Evolutionary conservation across 1,140 invertebrate species (phyloP), one percentile per base, ranked within the genome.

Genomic region (Drosophila ambigua): DNA sequence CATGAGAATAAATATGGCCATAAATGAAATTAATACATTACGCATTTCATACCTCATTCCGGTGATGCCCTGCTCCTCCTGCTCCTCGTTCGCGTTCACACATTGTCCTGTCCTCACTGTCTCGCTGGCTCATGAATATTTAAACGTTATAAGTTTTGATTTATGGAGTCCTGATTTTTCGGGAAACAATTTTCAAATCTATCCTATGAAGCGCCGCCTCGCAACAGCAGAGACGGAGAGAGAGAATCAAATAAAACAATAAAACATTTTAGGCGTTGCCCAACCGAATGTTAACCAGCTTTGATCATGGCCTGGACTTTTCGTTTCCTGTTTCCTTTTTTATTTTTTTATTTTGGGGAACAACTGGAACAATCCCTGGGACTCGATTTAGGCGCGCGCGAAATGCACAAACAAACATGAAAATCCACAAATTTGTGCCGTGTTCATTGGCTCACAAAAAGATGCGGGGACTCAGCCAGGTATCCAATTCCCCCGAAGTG

Each of bases 11-110:
- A 77, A 87, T 79, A 88, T 77, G 79, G 81, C 78, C 81, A 90
- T 88, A 90, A 90, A 77, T 90, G 79, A 83, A 90, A 90, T 90
- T 79, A 88, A 88, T 88, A 89, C 83, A 89, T 88, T 77, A 83
- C 62, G 50, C 61, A 67, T 71, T 63, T 74, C 59, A 58, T 57
- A 54, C 64, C 51, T 53, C 51, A 53, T 63, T 58, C 51, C n/a
- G 59, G n/a, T 20, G 20, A 20, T 20, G 20, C 54, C 62, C 28
- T 31, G 31, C 50, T 52, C 52, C 28, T 24, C 7, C 35, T 52
- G 49, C 15, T 28, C 20, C 35, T 51, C 51, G 26, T 44, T 49
- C 24, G 44, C 75, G 74, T 85, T 87, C 82, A 87, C 82, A 85
- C 82, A 85, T 85, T 87, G 59, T 77, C 72, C 73, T 57, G 35